phyloP scores from a whole-genome alignment of 2,113 vertebrate genomes.

The Neotoma lepida region DNA sequence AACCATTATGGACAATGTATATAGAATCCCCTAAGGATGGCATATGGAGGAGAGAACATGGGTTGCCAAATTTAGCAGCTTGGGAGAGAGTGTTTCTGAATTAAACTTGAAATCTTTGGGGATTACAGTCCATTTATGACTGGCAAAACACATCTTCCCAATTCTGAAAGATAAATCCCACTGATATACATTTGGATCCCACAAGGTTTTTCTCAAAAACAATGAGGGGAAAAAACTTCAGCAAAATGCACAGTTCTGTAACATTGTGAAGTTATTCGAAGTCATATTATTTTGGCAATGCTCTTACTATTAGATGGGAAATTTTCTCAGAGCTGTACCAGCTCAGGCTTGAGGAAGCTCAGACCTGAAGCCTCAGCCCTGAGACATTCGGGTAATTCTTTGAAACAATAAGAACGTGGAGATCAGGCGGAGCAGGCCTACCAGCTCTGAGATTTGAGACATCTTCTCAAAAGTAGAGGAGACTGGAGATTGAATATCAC shows the following conservation, averaged over 20 bases:
- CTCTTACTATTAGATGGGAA: not conserved
- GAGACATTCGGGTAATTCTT: not conserved
- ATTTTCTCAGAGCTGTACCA: not conserved
- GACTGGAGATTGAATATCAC: not conserved
- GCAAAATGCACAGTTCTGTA: slow-evolving; percentile 19
- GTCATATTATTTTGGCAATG: slow-evolving; percentile 29
- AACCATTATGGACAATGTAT: slow-evolving; percentile 73
- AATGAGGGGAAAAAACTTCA: not conserved
- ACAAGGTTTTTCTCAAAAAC: slow-evolving; percentile 55
- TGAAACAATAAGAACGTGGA: slow-evolving; percentile 19
- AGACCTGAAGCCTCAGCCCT: not conserved
- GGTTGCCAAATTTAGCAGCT: slow-evolving; percentile 78
- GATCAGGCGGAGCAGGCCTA: not conserved
- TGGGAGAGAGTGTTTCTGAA: slow-evolving; percentile 77
- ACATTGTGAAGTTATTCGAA: slow-evolving; percentile 38
- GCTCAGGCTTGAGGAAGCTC: slow-evolving; percentile 2
- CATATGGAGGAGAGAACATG: slow-evolving; percentile 64
- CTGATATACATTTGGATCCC: slow-evolving; percentile 69
- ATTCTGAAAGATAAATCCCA: slow-evolving; percentile 75
- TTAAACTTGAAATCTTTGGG: slow-evolving; percentile 72
- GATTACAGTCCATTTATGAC: slow-evolving; percentile 75
- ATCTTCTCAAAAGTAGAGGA: not conserved
- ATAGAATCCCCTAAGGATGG: slow-evolving; percentile 68
- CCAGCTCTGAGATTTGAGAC: slow-evolving; percentile 1
- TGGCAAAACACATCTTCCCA: slow-evolving; percentile 71